phyloP scores from a whole-genome alignment of 2,888 invertebrate species.

The Spisula solida region DNA sequence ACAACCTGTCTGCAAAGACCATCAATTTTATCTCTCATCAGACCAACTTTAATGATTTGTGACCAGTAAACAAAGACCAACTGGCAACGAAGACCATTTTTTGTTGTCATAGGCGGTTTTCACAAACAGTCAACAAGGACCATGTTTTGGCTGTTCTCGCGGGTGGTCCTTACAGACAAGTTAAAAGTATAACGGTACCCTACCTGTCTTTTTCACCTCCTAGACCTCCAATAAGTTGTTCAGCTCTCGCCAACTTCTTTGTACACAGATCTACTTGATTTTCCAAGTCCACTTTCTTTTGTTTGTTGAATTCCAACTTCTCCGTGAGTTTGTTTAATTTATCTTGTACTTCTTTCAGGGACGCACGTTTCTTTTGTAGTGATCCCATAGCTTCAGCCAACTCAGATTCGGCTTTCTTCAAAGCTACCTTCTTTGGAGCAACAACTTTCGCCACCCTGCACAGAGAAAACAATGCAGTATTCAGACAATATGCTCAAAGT shows the following conservation, averaged over 20 bases:
- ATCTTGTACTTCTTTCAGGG: slow-evolving; percentile 87
- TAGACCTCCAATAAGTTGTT: slow-evolving; percentile 88
- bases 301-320: slow-evolving; percentile 87
- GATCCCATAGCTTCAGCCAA: slow-evolving; percentile 86
- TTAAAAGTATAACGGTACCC: no score
- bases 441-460: slow-evolving; percentile 88
- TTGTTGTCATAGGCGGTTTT: no score
- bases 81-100: no score
- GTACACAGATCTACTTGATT: slow-evolving; percentile 87
- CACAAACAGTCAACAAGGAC: no score
- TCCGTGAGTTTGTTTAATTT: slow-evolving; percentile 87
- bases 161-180: no score
- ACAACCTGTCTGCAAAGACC: no score
- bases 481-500: background rate
- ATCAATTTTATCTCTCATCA: no score
- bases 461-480: background rate
- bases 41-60: no score
- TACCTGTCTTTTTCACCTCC: slow-evolving; percentile 88
- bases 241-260: slow-evolving; percentile 88
- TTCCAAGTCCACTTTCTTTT: slow-evolving; percentile 87
- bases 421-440: slow-evolving; percentile 88
- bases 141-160: no score
- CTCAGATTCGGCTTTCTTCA: slow-evolving; percentile 87
- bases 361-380: slow-evolving; percentile 87
- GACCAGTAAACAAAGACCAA: no score